Evolutionary conservation across 2,113 vertebrate genomes (phyloP).

Genomic region (Argyrosomus japonicus): DNA sequence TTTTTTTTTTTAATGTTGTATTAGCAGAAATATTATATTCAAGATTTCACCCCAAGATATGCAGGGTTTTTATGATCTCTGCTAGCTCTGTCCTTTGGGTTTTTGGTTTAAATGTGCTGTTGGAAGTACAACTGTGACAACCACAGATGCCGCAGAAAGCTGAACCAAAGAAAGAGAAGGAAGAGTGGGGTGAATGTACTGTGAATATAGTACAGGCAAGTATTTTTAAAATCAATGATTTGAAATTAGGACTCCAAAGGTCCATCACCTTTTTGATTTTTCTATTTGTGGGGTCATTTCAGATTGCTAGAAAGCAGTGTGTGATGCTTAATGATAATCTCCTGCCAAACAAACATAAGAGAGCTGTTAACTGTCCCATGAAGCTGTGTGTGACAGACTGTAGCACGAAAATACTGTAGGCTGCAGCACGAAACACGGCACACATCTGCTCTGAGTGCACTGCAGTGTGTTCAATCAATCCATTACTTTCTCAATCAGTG

Average conservation of each 20-base stretch:
- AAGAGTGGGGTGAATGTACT: not conserved
- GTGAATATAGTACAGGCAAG: no score
- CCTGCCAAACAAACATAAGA: not conserved
- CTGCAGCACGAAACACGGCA: slow-evolving; percentile 4
- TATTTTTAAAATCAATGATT: not conserved
- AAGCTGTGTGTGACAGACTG: slow-evolving; percentile 16
- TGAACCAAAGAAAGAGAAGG: not conserved
- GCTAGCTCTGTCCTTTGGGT: not conserved
- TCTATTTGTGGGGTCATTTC: not conserved
- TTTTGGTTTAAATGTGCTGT: slow-evolving; percentile 7
- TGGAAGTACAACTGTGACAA: not conserved
- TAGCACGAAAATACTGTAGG: not conserved
- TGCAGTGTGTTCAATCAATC: slow-evolving; percentile 17
- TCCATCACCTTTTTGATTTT: not conserved
- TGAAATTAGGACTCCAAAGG: not conserved
- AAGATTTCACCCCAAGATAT: not conserved
- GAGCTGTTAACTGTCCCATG: not conserved
- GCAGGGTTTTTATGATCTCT: not conserved
- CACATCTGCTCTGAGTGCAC: slow-evolving; percentile 35
- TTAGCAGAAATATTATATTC: not conserved
- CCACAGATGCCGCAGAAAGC: not conserved
- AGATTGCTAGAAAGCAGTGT: not conserved
- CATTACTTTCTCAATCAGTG: slow-evolving; percentile 22
- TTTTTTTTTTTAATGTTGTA: not conserved
- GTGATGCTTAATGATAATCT: not conserved